Evolutionary conservation across 2,113 vertebrate genomes (phyloP).

Genomic region (Apodemus sylvaticus): DNA sequence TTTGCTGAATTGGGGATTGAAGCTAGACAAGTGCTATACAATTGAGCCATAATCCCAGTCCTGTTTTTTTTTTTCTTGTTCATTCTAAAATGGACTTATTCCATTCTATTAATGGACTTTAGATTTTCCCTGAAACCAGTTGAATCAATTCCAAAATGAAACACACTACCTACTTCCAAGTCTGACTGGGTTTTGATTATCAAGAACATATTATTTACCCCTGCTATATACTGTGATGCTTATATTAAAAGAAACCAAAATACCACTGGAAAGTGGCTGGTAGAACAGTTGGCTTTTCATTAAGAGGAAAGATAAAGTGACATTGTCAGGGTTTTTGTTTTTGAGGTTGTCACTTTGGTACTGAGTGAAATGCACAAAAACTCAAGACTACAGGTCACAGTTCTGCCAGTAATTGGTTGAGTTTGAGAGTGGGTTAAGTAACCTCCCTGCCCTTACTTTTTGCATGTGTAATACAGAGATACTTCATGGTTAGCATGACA

Average conservation of each 20-base stretch:
- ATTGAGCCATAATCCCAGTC: slow-evolving; percentile 1
- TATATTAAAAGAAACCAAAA: slow-evolving; percentile 56
- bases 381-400: background rate
- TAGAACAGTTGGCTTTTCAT: slow-evolving; percentile 46
- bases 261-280: slow-evolving; percentile 40
- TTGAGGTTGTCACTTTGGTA: slow-evolving; percentile 35
- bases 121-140: slow-evolving; percentile 69
- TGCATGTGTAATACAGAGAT: slow-evolving; percentile 44
- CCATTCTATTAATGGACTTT: slow-evolving; percentile 50
- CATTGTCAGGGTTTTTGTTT: background rate
- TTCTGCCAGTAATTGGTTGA: slow-evolving; percentile 54
- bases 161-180: slow-evolving; percentile 47
- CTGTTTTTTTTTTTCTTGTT: slow-evolving; percentile 58
- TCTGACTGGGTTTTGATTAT: slow-evolving; percentile 59
- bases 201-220: slow-evolving; percentile 43
- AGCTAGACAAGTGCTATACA: slow-evolving; percentile 24
- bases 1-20: background rate
- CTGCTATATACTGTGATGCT: slow-evolving; percentile 51
- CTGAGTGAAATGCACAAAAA: slow-evolving; percentile 49
- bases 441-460: slow-evolving; percentile 61
- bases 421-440: slow-evolving; percentile 54
- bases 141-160: slow-evolving; percentile 66
- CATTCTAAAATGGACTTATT: slow-evolving; percentile 5
- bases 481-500: slow-evolving; percentile 50
- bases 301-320: slow-evolving; percentile 52